phyloP scores from a whole-genome alignment of 2,888 invertebrate genomes.

The Andrena dorsata region DNA sequence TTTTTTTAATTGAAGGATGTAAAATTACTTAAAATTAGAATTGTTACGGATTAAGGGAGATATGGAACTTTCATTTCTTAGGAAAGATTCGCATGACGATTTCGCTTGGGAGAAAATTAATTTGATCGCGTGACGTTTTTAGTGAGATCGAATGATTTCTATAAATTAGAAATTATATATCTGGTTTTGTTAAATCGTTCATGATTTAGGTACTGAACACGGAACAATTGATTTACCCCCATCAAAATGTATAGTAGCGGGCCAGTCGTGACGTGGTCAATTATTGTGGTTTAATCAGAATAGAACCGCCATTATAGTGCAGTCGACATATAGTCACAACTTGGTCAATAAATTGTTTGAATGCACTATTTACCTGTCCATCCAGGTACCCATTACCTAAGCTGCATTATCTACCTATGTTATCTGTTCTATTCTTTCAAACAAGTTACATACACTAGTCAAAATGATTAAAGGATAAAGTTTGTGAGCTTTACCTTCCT shows the following conservation, averaged over 20 bases:
- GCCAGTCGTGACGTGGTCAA: slow-evolving; percentile 2
- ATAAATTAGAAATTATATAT: no score
- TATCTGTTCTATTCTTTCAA: neutral
- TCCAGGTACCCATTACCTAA: neutral
- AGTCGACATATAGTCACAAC: neutral
- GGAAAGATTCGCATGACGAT: no score
- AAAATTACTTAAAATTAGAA: no score
- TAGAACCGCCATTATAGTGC: neutral
- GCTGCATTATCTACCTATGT: neutral
- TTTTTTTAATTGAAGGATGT: neutral
- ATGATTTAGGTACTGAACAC: slow-evolving; percentile 8
- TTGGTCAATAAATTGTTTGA: slow-evolving; percentile 1
- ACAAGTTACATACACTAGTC: neutral
- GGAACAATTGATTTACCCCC: slow-evolving; percentile 8
- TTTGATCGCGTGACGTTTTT: no score
- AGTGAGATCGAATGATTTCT: no score
- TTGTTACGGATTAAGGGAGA: no score
- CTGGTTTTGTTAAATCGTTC: neutral
- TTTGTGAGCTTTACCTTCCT: neutral
- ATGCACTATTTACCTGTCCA: neutral
- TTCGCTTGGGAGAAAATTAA: no score
- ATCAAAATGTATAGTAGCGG: neutral
- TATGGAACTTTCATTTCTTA: no score
- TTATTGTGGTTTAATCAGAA: slow-evolving; percentile 3
- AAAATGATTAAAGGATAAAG: neutral